Conservation (phyloP, 2,888 invertebrate genomes). For the Bellardia bayeri region DNA sequence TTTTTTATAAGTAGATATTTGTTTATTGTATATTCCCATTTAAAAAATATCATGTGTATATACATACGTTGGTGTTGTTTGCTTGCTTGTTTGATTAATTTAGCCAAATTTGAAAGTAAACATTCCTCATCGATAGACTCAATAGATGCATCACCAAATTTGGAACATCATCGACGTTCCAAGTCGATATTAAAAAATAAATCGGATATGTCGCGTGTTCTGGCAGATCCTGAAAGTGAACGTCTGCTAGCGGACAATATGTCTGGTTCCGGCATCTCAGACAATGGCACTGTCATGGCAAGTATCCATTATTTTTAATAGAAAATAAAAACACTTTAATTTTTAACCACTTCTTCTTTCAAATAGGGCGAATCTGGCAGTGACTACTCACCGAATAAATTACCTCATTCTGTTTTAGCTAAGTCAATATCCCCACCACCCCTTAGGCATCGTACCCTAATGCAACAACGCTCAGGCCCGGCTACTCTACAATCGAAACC, state of each 20-base stretch:
- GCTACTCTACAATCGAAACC: constrained; percentile 83
- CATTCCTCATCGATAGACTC: constrained; percentile 89
- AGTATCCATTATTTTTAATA: not conserved
- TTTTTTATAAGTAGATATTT: not conserved
- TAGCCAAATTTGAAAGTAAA: constrained; percentile 86
- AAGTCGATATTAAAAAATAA: constrained; percentile 91
- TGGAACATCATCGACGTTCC: constrained; percentile 88
- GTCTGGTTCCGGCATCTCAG: constrained; percentile 86
- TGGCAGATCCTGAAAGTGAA: constrained; percentile 90
- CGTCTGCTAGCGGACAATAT: constrained; percentile 89
- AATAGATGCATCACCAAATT: constrained; percentile 88
- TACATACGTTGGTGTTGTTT: constrained; percentile 57
- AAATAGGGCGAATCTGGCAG: constrained; percentile 87
- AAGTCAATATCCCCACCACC: constrained; percentile 85
- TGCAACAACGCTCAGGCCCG: constrained; percentile 84
- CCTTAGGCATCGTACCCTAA: constrained; percentile 84
- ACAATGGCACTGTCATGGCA: constrained; percentile 85
- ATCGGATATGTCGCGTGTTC: constrained; percentile 87
- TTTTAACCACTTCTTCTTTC: not conserved
- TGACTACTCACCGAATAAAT: constrained; percentile 87
- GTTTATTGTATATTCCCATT: constrained; percentile 18
- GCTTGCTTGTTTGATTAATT: constrained; percentile 55
- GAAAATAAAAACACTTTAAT: not conserved
- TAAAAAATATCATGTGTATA: constrained; percentile 35
- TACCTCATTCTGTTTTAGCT: constrained; percentile 84